Conservation (phyloP, 2,797 vertebrate genomes). For the Myotis pilosus region DNA sequence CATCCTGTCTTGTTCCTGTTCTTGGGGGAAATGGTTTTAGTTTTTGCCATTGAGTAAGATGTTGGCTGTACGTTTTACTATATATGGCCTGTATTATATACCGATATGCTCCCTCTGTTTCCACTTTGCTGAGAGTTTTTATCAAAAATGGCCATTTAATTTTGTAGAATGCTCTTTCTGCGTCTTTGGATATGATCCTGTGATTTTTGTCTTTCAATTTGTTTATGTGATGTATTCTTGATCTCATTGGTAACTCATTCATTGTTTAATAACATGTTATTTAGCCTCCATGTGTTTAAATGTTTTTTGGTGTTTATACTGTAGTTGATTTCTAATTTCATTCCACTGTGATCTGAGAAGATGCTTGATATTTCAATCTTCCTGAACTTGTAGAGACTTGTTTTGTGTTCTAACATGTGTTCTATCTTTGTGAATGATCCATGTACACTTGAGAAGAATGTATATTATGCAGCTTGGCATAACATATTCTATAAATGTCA, state of each 20-base stretch:
- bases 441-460: neutral
- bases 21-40: too few relatives aligned
- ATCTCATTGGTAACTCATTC: neutral
- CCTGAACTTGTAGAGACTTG: neutral
- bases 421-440: neutral
- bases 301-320: neutral
- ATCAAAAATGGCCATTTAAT: too few relatives aligned
- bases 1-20: too few relatives aligned
- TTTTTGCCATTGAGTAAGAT: too few relatives aligned
- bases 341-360: neutral
- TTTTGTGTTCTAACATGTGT: neutral
- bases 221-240: neutral
- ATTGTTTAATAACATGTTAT: neutral
- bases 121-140: too few relatives aligned
- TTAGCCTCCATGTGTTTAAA: neutral
- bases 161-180: too few relatives aligned
- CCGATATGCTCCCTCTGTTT: too few relatives aligned
- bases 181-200: too few relatives aligned
- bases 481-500: neutral
- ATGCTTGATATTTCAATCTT: neutral
- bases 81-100: too few relatives aligned
- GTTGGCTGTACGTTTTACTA: too few relatives aligned
- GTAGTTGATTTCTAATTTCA: neutral
- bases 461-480: neutral
- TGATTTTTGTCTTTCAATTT: neutral